Evolutionary conservation across 2,113 vertebrate species (phyloP).

Genomic region (Xyrauchen texanus): DNA sequence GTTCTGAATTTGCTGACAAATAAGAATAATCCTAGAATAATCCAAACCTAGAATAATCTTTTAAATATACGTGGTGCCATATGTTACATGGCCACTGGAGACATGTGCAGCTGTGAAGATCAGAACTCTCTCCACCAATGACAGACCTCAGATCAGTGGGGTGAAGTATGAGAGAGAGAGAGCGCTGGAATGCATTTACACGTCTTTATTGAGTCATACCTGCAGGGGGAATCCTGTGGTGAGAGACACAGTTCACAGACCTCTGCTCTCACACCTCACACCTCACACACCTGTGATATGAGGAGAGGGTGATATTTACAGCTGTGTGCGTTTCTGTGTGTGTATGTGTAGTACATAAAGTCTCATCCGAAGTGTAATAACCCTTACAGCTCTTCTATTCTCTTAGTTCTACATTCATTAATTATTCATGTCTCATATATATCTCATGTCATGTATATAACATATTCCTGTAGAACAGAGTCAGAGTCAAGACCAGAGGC

Average conservation of each 20-base stretch:
- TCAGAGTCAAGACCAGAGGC: too few species aligned
- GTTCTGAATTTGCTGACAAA: slow-evolving; percentile 17
- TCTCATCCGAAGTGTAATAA: background rate
- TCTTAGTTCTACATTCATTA: background rate
- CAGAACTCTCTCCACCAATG: background rate
- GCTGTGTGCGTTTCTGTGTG: background rate
- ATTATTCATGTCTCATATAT: background rate
- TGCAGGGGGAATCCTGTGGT: slow-evolving; percentile 20
- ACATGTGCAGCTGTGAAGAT: background rate
- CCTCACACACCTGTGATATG: slow-evolving; percentile 29
- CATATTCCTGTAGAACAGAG: background rate
- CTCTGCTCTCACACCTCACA: slow-evolving; percentile 19
- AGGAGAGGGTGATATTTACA: slow-evolving; percentile 24
- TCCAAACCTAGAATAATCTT: background rate
- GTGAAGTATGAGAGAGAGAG: background rate
- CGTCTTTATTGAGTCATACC: slow-evolving; percentile 19
- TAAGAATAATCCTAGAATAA: background rate
- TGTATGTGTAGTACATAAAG: background rate
- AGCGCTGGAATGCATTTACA: slow-evolving; percentile 18
- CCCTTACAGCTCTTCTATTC: background rate
- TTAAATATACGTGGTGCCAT: slow-evolving; percentile 1
- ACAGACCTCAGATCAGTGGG: slow-evolving; percentile 14
- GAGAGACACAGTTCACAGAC: background rate
- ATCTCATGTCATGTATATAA: background rate
- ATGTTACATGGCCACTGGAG: slow-evolving; percentile 9